phyloP scores from a whole-genome alignment of 2,113 vertebrate species.

The Galeopterus variegatus region DNA sequence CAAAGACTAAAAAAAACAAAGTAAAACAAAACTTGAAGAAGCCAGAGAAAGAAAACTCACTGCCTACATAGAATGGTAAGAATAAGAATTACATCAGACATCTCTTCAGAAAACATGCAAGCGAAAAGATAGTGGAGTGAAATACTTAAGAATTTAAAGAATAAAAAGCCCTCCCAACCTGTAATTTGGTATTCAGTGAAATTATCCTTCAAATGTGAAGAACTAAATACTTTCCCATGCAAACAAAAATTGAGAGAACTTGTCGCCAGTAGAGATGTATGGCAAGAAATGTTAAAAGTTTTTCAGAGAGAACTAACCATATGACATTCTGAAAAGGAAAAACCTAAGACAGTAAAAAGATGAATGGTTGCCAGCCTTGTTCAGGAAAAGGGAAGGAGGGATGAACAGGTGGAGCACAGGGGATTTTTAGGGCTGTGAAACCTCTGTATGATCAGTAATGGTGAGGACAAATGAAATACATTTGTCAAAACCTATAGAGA shows the following conservation, averaged over 20 bases:
- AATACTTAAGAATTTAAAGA: background rate
- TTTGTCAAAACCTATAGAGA: slow-evolving; percentile 7
- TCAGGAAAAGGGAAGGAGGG: background rate
- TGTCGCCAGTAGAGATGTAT: background rate
- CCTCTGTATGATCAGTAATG: background rate
- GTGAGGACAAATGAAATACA: background rate
- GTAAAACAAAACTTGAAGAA: background rate
- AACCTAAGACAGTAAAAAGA: background rate
- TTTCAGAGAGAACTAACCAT: background rate
- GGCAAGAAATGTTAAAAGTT: background rate
- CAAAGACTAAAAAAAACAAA: background rate
- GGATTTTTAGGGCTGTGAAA: background rate
- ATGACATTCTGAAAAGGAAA: background rate
- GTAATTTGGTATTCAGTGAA: background rate
- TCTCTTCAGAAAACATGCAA: background rate
- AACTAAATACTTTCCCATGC: background rate
- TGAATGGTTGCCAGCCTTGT: background rate
- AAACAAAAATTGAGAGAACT: background rate
- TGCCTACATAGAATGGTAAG: background rate
- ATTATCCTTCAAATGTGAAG: background rate
- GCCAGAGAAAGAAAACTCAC: background rate
- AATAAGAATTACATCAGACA: background rate
- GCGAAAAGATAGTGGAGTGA: background rate
- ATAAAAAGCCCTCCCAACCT: background rate
- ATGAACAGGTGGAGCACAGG: background rate